Base-by-base conservation (phyloP, 2,888 invertebrate genomes). In the Dicycla oo region DNA sequence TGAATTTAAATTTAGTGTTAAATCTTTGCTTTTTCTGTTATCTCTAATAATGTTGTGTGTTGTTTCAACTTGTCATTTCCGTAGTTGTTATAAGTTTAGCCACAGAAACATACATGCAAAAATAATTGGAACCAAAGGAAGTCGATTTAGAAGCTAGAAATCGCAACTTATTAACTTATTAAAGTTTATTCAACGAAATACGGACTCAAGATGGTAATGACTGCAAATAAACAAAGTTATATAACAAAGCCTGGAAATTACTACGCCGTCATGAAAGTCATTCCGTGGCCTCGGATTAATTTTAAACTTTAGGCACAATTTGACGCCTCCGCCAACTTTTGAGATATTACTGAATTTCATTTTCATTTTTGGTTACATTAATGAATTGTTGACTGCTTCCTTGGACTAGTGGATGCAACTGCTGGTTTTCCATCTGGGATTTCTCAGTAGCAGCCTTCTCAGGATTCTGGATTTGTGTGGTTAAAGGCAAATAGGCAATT, bases 281-380 rank as follows among this genome's bases (percentile, higher is more conserved):
- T 65, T 75, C 18, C 51, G 3, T 67, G 30, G 10, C 67, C 60
- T 58, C n/a, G 20, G 56, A 80, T 84, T 86, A 82, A 87, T 86
- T 82, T 60, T 78, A 73, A 83, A 84, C 79, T 87, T 83, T 66
- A 4, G 34, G 34, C 6, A 68, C 57, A 80, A 72, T 81, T 77
- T 75, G 70, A 73, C 73, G 79, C 77, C 66, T 40, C 61, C 71
- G 51, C 68, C 47, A 75, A 76, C 78, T 81, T 80, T 69, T 85
- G 80, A 87, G 78, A 80, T 82, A 85, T 82, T 62, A 64, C 45
- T 47, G 58, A 73, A 70, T 78, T 74, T 68, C 45, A 61, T 78
- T 77, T 57, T 67, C 58, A 56, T 15, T 34, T 68, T 75, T 57
- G 43, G 54, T 47, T 23, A 56, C 38, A 10, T 45, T 65, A 30